phyloP scores from a whole-genome alignment of 2,797 vertebrate genomes.

The Cirrhinus mrigala region DNA sequence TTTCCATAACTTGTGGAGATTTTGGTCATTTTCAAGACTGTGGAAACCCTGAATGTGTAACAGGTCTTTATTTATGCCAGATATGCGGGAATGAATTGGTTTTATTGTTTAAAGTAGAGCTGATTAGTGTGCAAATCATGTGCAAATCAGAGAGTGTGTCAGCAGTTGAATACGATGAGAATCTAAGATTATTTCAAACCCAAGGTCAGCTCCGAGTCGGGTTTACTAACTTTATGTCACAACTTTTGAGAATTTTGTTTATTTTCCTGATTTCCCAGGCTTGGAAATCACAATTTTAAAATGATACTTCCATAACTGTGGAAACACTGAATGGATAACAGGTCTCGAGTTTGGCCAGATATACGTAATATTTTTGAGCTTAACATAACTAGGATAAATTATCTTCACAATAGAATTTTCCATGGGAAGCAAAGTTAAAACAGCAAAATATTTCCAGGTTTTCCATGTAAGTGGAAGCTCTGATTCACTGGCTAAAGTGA shows the following conservation, averaged over 20 bases:
- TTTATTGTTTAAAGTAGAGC: background rate
- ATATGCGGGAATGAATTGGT: background rate
- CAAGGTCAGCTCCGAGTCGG: background rate
- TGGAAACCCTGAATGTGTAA: background rate
- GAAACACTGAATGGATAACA: background rate
- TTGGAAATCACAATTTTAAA: background rate
- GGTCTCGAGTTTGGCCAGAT: background rate
- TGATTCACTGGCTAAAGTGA: background rate
- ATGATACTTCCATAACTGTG: background rate
- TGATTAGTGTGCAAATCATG: conserved; percentile 3
- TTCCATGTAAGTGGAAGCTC: background rate
- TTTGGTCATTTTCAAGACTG: background rate
- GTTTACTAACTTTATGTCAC: background rate
- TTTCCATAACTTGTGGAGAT: background rate
- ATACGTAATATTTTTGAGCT: background rate
- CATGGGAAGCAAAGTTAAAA: background rate
- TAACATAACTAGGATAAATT: background rate
- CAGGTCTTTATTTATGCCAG: background rate
- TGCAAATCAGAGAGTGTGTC: background rate
- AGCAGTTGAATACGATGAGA: background rate
- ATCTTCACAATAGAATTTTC: background rate
- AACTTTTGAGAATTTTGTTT: background rate
- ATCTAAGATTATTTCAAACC: background rate
- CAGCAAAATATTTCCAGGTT: background rate
- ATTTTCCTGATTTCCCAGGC: background rate